Evolutionary conservation across 1,140 invertebrate genomes (phyloP), one percentile per base, ranked within the genome.

Genomic region (Tenebrio molitor): DNA sequence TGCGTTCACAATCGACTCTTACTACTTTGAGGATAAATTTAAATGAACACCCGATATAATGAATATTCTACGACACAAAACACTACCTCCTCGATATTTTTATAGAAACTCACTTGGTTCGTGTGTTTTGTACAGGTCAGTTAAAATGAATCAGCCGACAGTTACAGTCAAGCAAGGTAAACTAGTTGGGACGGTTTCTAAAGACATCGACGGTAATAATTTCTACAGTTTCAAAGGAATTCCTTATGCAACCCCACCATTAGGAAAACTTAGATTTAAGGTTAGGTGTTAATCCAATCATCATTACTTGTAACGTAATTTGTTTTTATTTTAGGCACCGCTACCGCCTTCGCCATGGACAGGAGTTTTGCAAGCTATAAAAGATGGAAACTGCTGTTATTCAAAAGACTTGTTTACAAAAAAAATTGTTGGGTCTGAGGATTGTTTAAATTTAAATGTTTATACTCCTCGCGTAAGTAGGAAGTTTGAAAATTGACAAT

Each of bases 371-470:
- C 83, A 88, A 70, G 86, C 87, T 4, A 84, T 81, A 0, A 76
- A 84, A 14, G 83, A 84, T 72, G 85, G 86, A 8, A 76, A 82
- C 1, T 76, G 76, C n/a, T 84, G 83, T 42, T 65, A 81, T n/a
- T 86, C 83, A 41, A 79, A 80, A 44, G 78, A 85, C 65, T 75
- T 80, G 64, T 77, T 84, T 2, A 79, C 78, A 66, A 77, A 80
- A 58, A 79, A 78, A 76, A 5, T 77, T 10, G 76, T 82, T 1
- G 88, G 88, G 5, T 81, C 82, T 7, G 91, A 93, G 84, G 93
- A 96, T 25, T 96, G 94, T 78, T 86, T 96, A 2, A 91, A 91
- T 78, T 83, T 97, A n/a, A 95, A 95, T 79, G 88, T 96, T 0
- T 93, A 91, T 78, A 90, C 91, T n/a, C 89, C 90, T 41, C 79